phyloP scores from a whole-genome alignment of 1,140 invertebrate genomes.

The Wasmannia auropunctata region DNA sequence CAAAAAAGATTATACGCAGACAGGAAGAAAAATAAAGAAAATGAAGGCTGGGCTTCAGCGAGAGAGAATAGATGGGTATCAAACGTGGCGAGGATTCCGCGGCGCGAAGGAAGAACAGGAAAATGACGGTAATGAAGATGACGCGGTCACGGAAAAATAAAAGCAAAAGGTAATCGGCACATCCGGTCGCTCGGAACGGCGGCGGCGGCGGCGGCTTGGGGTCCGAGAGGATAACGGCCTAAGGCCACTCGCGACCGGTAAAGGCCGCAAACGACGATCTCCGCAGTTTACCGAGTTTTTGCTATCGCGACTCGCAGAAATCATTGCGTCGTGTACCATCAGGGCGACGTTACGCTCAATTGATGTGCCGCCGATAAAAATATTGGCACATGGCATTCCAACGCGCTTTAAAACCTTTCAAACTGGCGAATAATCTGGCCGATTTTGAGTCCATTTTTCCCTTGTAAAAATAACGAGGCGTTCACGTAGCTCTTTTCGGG shows the following conservation, averaged over 20 bases:
- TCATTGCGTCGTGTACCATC: background rate
- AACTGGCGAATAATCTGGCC: background rate
- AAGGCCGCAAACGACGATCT: constrained; percentile 26
- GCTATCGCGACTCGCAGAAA: background rate
- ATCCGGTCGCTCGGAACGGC: constrained; percentile 73
- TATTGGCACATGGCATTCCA: background rate
- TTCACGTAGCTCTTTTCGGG: background rate
- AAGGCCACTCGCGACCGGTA: constrained; percentile 3
- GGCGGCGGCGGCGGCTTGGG: constrained; percentile 2
- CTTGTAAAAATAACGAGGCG: background rate
- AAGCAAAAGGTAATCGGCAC: constrained; percentile 64
- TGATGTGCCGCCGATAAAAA: background rate
- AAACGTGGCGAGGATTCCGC: background rate
- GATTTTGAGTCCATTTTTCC: background rate
- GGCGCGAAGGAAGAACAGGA: constrained; percentile 5
- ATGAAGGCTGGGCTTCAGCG: background rate
- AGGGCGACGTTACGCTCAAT: background rate
- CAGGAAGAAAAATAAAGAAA: constrained; percentile 15
- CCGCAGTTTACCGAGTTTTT: constrained; percentile 23
- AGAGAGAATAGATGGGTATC: background rate
- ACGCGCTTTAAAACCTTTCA: background rate
- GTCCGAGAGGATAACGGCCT: constrained; percentile 44
- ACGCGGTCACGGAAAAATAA: constrained; percentile 65
- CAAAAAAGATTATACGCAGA: background rate
- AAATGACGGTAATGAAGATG: constrained; percentile 79